Percentiles rank a stretch among this genome's conserved stretches.
Conservation (phyloP, 2,113 vertebrate genomes). For the Rutilus rutilus region DNA sequence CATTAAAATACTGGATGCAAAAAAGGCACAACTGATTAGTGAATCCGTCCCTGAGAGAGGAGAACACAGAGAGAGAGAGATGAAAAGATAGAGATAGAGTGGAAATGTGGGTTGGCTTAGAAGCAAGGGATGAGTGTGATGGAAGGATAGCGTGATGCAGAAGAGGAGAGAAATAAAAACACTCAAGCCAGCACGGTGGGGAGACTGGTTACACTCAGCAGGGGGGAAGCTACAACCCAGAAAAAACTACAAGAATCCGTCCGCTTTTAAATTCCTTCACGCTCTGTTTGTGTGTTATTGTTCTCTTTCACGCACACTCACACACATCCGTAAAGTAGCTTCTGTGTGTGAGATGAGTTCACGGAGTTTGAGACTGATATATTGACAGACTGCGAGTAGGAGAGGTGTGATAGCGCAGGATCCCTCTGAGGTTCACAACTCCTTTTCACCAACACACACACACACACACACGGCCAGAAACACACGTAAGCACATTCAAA, state of each 20-base stretch:
- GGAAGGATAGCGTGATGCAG: conserved; percentile 12
- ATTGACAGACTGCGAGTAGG: conserved; percentile 59
- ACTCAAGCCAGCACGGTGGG: conserved; percentile 41
- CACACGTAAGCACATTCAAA: neutral
- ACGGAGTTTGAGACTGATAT: conserved; percentile 50
- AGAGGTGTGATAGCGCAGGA: conserved; percentile 52
- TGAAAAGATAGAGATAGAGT: conserved; percentile 29
- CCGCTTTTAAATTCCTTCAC: conserved; percentile 47
- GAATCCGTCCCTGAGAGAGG: neutral
- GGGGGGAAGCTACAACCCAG: conserved; percentile 32
- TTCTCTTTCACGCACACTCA: conserved; percentile 18
- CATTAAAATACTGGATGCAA: neutral
- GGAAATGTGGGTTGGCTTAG: conserved; percentile 32
- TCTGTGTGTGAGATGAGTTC: conserved; percentile 30
- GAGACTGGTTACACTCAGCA: conserved; percentile 42
- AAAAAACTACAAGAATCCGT: conserved; percentile 19
- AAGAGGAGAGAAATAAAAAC: conserved; percentile 35
- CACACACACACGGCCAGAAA: conserved; percentile 15
- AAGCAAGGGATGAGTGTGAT: conserved; percentile 35
- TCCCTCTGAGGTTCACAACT: conserved; percentile 57
- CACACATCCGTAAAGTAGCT: conserved; percentile 36
- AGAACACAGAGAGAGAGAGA: conserved; percentile 16
- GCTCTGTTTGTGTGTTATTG: neutral
- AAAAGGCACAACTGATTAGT: neutral
- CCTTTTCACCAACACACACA: conserved; percentile 40